phyloP scores from a whole-genome alignment of 23 tunicate genomes.

The Oikopleura dioica region DNA sequence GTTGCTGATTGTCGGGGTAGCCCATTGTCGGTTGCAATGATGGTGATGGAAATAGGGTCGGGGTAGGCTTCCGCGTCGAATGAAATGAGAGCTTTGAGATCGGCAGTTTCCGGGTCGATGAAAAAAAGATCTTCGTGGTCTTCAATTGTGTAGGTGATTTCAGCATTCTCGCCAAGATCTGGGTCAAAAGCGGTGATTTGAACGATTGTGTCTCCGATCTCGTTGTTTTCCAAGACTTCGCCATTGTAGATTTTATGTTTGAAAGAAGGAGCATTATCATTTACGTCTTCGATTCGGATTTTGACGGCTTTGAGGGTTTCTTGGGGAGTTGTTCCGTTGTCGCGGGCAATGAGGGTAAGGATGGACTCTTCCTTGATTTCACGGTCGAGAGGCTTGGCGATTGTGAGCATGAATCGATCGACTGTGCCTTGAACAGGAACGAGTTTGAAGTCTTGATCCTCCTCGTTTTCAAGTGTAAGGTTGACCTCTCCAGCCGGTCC shows the following conservation, averaged over 20 bases:
- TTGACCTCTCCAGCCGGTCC: slow-evolving; percentile 34
- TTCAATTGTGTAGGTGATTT: slow-evolving; percentile 7
- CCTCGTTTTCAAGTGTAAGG: too few species aligned
- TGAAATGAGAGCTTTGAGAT: background rate
- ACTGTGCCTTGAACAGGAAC: too few species aligned
- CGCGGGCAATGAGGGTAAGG: background rate
- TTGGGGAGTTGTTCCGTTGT: background rate
- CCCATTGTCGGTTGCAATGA: background rate
- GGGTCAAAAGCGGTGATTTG: slow-evolving; percentile 24
- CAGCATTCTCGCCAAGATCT: slow-evolving; percentile 27
- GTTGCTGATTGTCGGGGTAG: background rate
- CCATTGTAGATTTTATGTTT: slow-evolving; percentile 5
- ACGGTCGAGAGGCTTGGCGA: too few species aligned
- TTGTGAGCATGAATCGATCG: too few species aligned
- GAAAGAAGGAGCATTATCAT: slow-evolving; percentile 32
- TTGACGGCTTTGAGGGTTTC: slow-evolving; percentile 6
- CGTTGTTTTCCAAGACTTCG: slow-evolving; percentile 16
- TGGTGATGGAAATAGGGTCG: background rate
- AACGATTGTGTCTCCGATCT: background rate
- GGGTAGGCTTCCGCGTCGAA: background rate
- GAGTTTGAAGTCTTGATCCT: too few species aligned
- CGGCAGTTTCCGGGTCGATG: background rate
- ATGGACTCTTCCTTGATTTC: background rate
- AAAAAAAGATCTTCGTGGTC: background rate
- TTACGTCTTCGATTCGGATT: slow-evolving; percentile 23